Evolutionary conservation across 2,888 invertebrate genomes (phyloP).

Genomic region (Cheilosia urbana): DNA sequence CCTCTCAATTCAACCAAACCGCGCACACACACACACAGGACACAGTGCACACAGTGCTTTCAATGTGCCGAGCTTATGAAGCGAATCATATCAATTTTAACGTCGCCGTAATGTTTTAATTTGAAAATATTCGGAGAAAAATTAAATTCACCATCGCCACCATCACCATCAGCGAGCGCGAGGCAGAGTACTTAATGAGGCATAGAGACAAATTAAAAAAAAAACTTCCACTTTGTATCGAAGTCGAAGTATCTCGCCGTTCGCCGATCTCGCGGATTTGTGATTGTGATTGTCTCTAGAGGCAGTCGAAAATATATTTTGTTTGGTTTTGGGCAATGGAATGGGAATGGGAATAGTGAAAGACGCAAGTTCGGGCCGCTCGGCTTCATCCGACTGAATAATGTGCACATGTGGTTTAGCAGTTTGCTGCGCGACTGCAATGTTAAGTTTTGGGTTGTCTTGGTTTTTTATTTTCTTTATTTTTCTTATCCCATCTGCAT

Average conservation of each 20-base stretch:
- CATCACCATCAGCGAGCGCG: conserved; percentile 14
- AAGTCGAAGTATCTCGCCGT: not conserved
- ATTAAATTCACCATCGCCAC: conserved; percentile 38
- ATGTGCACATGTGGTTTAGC: conserved; percentile 7
- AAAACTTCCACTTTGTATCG: conserved; percentile 34
- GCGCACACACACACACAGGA: not conserved
- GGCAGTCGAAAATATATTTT: not conserved
- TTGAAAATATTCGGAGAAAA: conserved; percentile 53
- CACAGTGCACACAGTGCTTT: not conserved
- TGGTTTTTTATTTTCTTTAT: conserved; percentile 6
- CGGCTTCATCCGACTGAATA: not conserved
- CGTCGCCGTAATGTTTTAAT: conserved; percentile 69
- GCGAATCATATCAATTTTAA: conserved; percentile 67
- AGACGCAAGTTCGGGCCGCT: conserved; percentile 58
- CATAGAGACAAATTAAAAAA: not conserved
- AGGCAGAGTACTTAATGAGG: conserved; percentile 55
- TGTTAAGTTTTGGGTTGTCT: conserved; percentile 15
- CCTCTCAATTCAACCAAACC: conserved; percentile 1
- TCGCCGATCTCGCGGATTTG: conserved; percentile 23
- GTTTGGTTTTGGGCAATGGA: conserved; percentile 39
- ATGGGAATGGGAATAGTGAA: conserved; percentile 59
- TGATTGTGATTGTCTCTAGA: not conserved
- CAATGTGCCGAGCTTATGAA: conserved; percentile 46
- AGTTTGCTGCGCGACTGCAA: too few species aligned
- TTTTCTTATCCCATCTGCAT: not conserved